Conservation (phyloP, 2,888 invertebrate genomes). For the Spilosoma lubricipeda region DNA sequence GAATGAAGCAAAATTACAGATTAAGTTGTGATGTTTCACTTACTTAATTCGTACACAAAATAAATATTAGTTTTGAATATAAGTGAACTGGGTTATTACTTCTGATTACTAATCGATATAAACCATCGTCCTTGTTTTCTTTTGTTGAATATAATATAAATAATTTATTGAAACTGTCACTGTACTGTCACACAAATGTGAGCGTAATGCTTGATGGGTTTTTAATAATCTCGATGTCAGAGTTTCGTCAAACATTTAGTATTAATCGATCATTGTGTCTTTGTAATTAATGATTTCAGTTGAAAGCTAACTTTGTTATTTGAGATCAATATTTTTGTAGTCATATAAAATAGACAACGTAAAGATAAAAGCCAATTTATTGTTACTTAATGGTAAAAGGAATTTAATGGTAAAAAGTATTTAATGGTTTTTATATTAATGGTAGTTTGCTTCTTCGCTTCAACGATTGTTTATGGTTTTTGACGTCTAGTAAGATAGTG, state of each 20-base stretch:
- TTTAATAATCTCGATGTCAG: constrained; percentile 35
- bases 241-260: constrained; percentile 28
- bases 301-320: constrained; percentile 17
- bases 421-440: background rate
- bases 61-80: constrained; percentile 29
- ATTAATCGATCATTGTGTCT: constrained; percentile 27
- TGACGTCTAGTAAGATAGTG: background rate
- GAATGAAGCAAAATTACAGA: background rate
- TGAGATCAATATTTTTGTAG: background rate
- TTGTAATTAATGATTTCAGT: constrained; percentile 24
- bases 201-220: constrained; percentile 30
- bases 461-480: background rate
- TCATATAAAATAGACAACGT: background rate
- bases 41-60: constrained; percentile 10
- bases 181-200: too few relatives aligned
- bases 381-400: background rate
- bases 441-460: background rate
- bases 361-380: background rate
- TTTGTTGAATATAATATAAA: constrained; percentile 19
- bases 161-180: constrained; percentile 23
- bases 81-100: constrained; percentile 7
- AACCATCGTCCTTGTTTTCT: background rate
- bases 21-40: background rate
- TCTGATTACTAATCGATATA: constrained; percentile 24
- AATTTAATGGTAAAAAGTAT: background rate